These are phyloP conservation scores for Eufriesea mexicana DNA, from an alignment of 1,140 invertebrate species.

Conservation along the genomic window DNA sequence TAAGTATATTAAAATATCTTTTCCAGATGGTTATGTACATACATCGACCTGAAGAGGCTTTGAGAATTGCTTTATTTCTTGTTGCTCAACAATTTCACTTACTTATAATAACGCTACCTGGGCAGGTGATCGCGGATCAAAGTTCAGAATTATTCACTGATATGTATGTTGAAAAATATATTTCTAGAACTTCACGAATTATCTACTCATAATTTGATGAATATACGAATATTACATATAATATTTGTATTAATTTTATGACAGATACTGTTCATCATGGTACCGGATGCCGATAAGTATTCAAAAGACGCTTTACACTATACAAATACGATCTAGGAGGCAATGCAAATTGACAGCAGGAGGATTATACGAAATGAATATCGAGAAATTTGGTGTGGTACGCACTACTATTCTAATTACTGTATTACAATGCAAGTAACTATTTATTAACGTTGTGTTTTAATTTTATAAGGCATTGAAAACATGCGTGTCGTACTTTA, in stretches of 20 bases:
- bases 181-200: background rate
- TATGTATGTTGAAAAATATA: background rate
- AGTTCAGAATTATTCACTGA: background rate
- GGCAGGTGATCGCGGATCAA: constrained; percentile 5
- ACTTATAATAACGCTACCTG: background rate
- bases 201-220: too few relatives aligned
- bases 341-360: constrained; percentile 14
- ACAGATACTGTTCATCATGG: constrained; percentile 1
- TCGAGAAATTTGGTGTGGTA: constrained; percentile 26
- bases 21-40: constrained; percentile 1
- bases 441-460: background rate
- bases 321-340: background rate
- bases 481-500: constrained; percentile 13
- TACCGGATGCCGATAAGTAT: background rate
- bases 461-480: constrained; percentile 8
- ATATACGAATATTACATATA: background rate
- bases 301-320: background rate
- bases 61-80: constrained; percentile 9
- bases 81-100: background rate
- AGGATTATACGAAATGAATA: constrained; percentile 15
- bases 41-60: background rate
- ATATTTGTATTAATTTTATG: background rate
- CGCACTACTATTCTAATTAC: background rate
- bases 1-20: background rate
- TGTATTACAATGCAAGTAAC: background rate